Percentiles rank a stretch among this genome's conserved stretches.
Evolutionary conservation across 1,140 invertebrate genomes (phyloP).

Genomic region (Bombus pascuorum): DNA sequence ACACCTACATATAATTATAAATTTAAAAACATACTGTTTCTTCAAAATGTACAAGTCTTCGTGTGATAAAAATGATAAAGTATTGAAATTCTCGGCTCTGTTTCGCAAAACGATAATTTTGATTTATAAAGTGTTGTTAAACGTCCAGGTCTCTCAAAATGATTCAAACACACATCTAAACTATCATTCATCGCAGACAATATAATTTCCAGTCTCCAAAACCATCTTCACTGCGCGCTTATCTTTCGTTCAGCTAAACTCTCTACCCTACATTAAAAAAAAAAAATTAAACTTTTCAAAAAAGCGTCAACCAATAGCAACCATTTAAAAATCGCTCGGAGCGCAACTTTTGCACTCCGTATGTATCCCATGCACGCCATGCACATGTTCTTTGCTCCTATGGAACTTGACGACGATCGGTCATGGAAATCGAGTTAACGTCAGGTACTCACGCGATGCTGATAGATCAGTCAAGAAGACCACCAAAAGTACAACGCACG

Average conservation of each 20-base stretch:
- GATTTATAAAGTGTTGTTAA: too few relatives aligned
- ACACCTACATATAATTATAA: too few relatives aligned
- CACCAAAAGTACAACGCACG: constrained; percentile 24
- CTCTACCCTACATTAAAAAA: background rate
- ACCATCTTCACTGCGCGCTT: background rate
- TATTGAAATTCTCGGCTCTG: too few relatives aligned
- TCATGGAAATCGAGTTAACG: constrained; percentile 36
- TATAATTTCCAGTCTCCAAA: background rate
- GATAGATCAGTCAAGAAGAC: constrained; percentile 21
- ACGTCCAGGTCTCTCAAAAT: too few relatives aligned
- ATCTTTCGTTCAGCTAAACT: background rate
- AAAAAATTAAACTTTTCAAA: background rate
- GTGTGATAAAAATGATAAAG: too few relatives aligned
- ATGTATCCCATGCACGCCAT: background rate
- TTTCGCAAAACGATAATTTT: too few relatives aligned
- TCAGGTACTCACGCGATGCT: constrained; percentile 59
- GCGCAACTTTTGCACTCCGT: background rate
- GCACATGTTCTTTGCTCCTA: background rate
- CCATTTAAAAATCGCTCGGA: background rate
- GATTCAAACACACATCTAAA: too few relatives aligned
- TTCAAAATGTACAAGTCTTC: too few relatives aligned
- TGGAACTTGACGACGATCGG: background rate
- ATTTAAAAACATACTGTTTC: too few relatives aligned
- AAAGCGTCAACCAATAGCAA: background rate
- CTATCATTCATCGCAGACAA: too few relatives aligned